Conservation (phyloP, 2,888 invertebrate species). For the Rhingia campestris region DNA sequence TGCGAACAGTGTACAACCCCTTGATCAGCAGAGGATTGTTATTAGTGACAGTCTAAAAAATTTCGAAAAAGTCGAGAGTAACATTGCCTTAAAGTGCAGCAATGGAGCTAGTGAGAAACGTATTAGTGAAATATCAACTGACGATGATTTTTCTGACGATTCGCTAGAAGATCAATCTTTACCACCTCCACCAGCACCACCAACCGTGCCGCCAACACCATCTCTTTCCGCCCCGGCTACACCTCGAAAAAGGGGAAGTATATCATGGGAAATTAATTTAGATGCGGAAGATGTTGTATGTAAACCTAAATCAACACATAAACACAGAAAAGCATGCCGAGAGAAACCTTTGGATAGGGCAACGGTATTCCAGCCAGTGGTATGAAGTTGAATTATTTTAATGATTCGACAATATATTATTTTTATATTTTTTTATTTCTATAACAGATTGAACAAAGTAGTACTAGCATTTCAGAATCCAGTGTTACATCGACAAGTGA, state of each 20-base stretch:
- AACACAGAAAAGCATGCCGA: conserved; percentile 51
- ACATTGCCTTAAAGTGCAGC: conserved; percentile 53
- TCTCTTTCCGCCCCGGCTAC: conserved; percentile 83
- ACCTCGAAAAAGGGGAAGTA: conserved; percentile 90
- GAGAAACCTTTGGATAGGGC: conserved; percentile 55
- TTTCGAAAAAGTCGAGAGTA: conserved; percentile 63
- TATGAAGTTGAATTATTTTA: conserved; percentile 15
- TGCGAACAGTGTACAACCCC: conserved; percentile 7
- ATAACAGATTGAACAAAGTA: conserved; percentile 47
- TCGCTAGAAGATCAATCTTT: conserved; percentile 88
- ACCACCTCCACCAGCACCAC: conserved; percentile 85
- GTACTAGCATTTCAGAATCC: conserved; percentile 79
- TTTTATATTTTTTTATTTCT: not conserved
- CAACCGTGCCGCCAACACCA: conserved; percentile 82
- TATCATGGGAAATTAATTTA: conserved; percentile 94
- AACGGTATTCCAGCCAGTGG: conserved; percentile 65
- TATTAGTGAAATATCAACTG: conserved; percentile 75
- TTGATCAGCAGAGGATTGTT: conserved; percentile 57
- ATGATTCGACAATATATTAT: not conserved
- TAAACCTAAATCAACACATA: conserved; percentile 52
- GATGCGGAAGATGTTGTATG: conserved; percentile 83
- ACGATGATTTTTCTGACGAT: conserved; percentile 91
- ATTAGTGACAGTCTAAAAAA: conserved; percentile 63
- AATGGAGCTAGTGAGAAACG: conserved; percentile 34
- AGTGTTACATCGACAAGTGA: conserved; percentile 88